Percentiles rank a stretch among this genome's conserved stretches.
Conservation (phyloP, 2,797 vertebrate species). For the Cynodonichthys magdalenae region DNA sequence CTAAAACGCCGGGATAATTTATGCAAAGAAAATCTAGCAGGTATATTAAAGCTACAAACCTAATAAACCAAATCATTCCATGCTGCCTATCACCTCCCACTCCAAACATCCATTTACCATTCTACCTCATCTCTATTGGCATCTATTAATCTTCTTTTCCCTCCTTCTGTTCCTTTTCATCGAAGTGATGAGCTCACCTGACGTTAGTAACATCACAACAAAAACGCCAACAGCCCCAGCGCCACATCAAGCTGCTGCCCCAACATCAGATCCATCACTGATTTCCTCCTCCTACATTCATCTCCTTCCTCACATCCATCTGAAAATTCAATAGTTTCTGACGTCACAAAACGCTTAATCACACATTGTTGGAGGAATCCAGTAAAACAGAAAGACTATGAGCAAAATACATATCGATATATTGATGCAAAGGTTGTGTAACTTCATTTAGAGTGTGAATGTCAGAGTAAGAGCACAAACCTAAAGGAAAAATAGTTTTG, state of each 20-base stretch:
- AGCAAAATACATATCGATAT: too few relatives aligned
- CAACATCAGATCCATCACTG: constrained; percentile 1
- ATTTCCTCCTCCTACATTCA: constrained; percentile 13
- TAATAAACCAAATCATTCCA: neutral
- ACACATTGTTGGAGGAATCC: constrained; percentile 9
- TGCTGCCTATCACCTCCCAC: neutral
- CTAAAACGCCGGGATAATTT: too few relatives aligned
- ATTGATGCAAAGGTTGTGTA: neutral
- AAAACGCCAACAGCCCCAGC: neutral
- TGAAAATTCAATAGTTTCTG: constrained; percentile 19
- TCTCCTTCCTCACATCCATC: constrained; percentile 16
- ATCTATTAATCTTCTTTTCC: neutral
- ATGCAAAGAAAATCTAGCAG: too few relatives aligned
- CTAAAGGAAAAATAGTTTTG: too few relatives aligned
- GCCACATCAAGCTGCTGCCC: neutral
- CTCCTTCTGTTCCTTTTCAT: neutral
- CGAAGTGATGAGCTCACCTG: constrained; percentile 11
- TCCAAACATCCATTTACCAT: constrained; percentile 6
- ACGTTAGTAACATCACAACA: neutral
- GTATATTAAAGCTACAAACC: too few relatives aligned
- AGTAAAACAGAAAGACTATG: constrained; percentile 10
- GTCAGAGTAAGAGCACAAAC: neutral
- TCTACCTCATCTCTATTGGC: neutral
- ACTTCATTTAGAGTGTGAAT: neutral
- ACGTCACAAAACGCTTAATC: constrained; percentile 14